These are phyloP conservation scores for Epistrophella euchroma DNA, from an alignment of 2,888 invertebrate species.

Conservation along the genomic window DNA sequence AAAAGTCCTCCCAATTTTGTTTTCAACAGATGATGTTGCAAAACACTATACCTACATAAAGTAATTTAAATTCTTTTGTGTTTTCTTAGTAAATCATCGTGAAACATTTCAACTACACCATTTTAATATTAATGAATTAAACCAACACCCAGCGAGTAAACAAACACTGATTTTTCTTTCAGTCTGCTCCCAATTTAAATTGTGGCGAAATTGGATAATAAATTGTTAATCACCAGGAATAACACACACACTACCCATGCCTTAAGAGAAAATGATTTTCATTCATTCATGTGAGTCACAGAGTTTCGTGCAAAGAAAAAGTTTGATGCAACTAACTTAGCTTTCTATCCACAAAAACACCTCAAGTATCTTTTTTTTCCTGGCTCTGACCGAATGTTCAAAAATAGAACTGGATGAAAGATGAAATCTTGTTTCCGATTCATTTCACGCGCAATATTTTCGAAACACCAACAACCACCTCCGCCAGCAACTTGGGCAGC, in stretches of 20 bases:
- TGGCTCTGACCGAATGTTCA: conserved; percentile 43
- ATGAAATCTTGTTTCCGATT: conserved; percentile 39
- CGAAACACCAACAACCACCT: conserved; percentile 44
- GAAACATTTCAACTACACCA: conserved; percentile 30
- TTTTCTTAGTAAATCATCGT: conserved; percentile 10
- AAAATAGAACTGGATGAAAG: conserved; percentile 63
- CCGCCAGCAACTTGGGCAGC: conserved; percentile 11
- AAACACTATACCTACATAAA: not conserved
- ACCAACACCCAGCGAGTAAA: conserved; percentile 50
- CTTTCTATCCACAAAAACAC: conserved; percentile 17
- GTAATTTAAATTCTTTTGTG: conserved; percentile 25
- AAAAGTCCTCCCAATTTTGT: not conserved
- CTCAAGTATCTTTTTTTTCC: conserved; percentile 14
- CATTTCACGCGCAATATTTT: conserved; percentile 59
- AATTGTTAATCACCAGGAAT: conserved; percentile 65
- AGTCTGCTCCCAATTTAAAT: conserved; percentile 34
- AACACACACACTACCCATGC: conserved; percentile 19
- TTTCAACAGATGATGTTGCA: not conserved
- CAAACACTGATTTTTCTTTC: conserved; percentile 43
- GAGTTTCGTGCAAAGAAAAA: conserved; percentile 15
- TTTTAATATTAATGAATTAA: conserved; percentile 48
- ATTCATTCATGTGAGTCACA: conserved; percentile 66
- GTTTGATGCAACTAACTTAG: conserved; percentile 26
- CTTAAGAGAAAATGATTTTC: conserved; percentile 31
- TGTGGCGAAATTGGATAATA: conserved; percentile 71